Percentiles rank a stretch among this genome's conserved stretches.
Evolutionary conservation across 2,113 vertebrate species (phyloP).

Genomic region (Rhineura floridana): DNA sequence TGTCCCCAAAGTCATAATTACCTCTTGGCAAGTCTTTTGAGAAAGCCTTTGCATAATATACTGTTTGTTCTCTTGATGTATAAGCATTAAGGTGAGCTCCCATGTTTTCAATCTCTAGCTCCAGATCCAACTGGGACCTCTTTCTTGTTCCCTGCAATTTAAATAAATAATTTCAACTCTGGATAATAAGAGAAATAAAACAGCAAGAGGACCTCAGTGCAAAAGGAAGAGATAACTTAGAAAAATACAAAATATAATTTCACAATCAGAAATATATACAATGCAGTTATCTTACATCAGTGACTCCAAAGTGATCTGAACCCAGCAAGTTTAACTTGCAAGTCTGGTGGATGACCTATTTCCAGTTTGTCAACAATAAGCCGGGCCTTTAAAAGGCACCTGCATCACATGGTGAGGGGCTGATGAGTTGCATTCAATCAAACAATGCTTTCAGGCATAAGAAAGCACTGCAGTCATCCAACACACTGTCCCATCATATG

Average conservation of each 20-base stretch:
- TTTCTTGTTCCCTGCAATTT: slow-evolving; percentile 90
- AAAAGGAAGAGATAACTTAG: not conserved
- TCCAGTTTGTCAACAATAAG: not conserved
- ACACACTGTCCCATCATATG: not conserved
- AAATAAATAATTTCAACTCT: not conserved
- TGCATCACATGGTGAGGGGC: not conserved
- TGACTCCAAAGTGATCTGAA: not conserved
- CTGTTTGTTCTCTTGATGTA: slow-evolving; percentile 95
- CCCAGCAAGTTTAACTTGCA: not conserved
- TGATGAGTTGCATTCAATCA: not conserved
- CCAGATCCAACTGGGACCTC: slow-evolving; percentile 94
- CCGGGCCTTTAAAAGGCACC: not conserved
- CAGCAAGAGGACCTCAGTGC: not conserved
- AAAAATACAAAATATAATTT: not conserved
- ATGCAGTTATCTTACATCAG: not conserved
- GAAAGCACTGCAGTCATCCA: not conserved
- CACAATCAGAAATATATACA: not conserved
- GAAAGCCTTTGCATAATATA: slow-evolving; percentile 98
- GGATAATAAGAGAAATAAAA: not conserved
- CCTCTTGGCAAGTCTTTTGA: slow-evolving; percentile 95
- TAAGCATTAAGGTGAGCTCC: slow-evolving; percentile 97
- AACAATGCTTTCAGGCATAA: not conserved
- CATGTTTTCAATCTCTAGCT: slow-evolving; percentile 99
- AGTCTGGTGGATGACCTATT: not conserved
- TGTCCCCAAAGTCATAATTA: slow-evolving; percentile 60